Conservation (phyloP, 1,140 invertebrate genomes). For the Zaprionus davidi region DNA sequence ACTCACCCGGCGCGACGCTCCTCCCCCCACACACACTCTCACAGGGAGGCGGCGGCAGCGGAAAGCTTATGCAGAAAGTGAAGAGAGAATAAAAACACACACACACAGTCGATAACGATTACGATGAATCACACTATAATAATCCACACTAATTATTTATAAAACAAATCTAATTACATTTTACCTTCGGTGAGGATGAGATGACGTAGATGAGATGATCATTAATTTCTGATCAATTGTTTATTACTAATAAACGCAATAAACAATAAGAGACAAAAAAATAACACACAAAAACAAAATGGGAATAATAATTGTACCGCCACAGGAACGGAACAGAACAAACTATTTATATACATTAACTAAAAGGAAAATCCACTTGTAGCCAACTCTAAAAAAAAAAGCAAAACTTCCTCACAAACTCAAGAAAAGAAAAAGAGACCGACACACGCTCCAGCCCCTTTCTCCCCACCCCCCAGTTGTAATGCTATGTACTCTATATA, state of each 20-base stretch:
- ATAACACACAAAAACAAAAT: constrained; percentile 27
- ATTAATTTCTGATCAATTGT: constrained; percentile 26
- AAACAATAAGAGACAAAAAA: constrained; percentile 19
- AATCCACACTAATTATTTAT: constrained; percentile 53
- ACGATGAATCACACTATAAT: constrained; percentile 29
- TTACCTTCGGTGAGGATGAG: constrained; percentile 39
- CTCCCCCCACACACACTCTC: constrained; percentile 13
- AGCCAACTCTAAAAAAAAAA: constrained; percentile 33
- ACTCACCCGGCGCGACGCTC: background rate
- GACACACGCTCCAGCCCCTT: constrained; percentile 8
- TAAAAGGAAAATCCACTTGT: constrained; percentile 33
- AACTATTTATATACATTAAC: constrained; percentile 56
- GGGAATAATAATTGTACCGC: constrained; percentile 34
- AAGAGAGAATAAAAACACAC: constrained; percentile 17
- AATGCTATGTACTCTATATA: constrained; percentile 11
- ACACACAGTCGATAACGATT: constrained; percentile 62
- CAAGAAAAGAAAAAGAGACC: background rate
- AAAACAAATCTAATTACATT: constrained; percentile 68
- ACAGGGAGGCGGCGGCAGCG: constrained; percentile 56
- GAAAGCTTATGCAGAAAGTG: constrained; percentile 47
- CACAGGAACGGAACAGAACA: constrained; percentile 44
- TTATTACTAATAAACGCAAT: constrained; percentile 52
- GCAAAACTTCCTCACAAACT: constrained; percentile 2
- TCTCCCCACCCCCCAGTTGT: constrained; percentile 9
- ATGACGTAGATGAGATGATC: constrained; percentile 50